Conservation (phyloP, 2,113 vertebrate species). For the Neolamprologus fasciatus region DNA sequence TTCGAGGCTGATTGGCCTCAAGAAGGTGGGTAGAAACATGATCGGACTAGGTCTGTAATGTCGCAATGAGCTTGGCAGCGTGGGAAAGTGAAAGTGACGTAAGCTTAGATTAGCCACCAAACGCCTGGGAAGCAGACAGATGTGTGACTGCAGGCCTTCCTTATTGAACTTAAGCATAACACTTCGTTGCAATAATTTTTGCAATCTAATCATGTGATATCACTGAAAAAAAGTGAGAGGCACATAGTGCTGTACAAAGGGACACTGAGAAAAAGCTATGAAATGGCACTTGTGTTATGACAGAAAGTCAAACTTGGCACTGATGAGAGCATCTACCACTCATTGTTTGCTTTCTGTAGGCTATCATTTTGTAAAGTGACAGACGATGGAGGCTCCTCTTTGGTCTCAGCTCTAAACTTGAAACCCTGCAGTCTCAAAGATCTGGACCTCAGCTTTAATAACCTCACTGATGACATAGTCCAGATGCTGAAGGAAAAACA, state of each 20-base stretch:
- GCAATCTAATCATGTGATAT: neutral
- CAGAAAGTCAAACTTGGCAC: neutral
- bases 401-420: neutral
- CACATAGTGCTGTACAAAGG: neutral
- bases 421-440: neutral
- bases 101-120: neutral
- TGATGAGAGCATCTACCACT: neutral
- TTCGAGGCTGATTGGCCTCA: neutral
- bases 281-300: neutral
- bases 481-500: neutral
- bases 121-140: neutral
- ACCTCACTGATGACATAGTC: neutral
- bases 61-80: fast-evolving
- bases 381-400: neutral
- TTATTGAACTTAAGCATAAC: neutral
- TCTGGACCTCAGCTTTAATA: constrained; percentile 28
- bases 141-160: neutral
- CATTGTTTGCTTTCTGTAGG: neutral
- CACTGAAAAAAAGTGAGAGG: neutral
- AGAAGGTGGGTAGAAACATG: neutral
- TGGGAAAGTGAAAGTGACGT: neutral
- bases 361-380: constrained; percentile 28
- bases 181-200: fast-evolving
- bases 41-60: neutral
- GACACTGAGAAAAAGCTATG: neutral